Evolutionary conservation across 2,888 invertebrate genomes (phyloP).

Genomic region (Acrobeloides nanus): DNA sequence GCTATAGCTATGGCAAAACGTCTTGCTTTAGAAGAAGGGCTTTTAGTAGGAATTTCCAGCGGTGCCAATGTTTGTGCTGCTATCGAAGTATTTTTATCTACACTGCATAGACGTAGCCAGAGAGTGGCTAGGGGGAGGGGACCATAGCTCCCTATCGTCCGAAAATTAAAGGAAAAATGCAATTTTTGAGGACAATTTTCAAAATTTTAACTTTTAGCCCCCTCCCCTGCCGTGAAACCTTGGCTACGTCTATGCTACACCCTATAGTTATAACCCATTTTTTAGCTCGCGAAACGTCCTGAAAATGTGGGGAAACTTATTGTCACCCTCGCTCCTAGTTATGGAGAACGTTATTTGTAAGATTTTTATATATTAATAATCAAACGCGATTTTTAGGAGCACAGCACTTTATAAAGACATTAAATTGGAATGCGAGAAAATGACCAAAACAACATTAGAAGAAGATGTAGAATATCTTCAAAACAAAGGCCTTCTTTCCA

Average conservation of each 20-base stretch:
- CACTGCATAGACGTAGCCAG: too few species aligned
- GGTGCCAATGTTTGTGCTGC: slow-evolving; percentile 40
- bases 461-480: slow-evolving; percentile 17
- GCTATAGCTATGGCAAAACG: slow-evolving; percentile 36
- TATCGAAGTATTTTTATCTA: slow-evolving; percentile 26
- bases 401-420: slow-evolving; percentile 36
- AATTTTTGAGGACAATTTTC: too few species aligned
- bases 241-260: too few species aligned
- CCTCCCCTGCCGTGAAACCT: too few species aligned
- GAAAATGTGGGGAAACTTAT: slow-evolving; percentile 45
- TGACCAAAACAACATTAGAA: slow-evolving; percentile 19
- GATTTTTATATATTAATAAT: too few species aligned
- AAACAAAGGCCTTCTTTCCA: too few species aligned
- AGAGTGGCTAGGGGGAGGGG: too few species aligned
- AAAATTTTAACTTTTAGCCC: too few species aligned
- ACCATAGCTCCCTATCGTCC: too few species aligned
- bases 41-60: slow-evolving; percentile 34
- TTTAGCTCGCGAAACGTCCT: slow-evolving; percentile 36
- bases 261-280: too few species aligned
- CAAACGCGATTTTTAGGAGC: slow-evolving; percentile 9
- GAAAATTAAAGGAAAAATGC: too few species aligned
- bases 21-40: slow-evolving; percentile 38
- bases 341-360: slow-evolving; percentile 44
- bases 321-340: slow-evolving; percentile 41
- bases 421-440: slow-evolving; percentile 27